These are phyloP conservation scores for Drosophila funebris DNA, from an alignment of 1,140 invertebrate genomes.

Conservation along the genomic window DNA sequence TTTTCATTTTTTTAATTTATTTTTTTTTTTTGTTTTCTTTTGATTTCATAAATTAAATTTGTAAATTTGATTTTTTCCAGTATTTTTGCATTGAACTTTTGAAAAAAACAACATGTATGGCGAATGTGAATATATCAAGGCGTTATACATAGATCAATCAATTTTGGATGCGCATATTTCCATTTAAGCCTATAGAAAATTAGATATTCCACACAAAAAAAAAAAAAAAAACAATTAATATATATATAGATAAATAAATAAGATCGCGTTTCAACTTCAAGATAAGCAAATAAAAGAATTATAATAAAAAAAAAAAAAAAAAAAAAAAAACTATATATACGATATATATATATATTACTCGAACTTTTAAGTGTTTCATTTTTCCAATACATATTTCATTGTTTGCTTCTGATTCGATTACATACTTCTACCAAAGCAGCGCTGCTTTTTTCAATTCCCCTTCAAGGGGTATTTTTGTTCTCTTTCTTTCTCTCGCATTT, in stretches of 20 bases:
- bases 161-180: neutral
- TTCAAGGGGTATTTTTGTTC: neutral
- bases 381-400: slow-evolving; percentile 52
- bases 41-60: slow-evolving; percentile 42
- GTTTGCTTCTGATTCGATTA: slow-evolving; percentile 44
- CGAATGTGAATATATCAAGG: slow-evolving; percentile 39
- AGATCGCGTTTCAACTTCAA: slow-evolving; percentile 18
- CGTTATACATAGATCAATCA: slow-evolving; percentile 35
- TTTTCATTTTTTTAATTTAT: neutral
- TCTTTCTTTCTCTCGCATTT: slow-evolving; percentile 21
- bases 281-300: slow-evolving; percentile 13
- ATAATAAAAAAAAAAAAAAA: slow-evolving; percentile 9
- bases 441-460: slow-evolving; percentile 50
- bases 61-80: slow-evolving; percentile 50
- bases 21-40: slow-evolving; percentile 30
- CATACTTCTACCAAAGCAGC: slow-evolving; percentile 80
- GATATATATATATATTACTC: slow-evolving; percentile 27
- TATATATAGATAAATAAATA: slow-evolving; percentile 16
- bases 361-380: slow-evolving; percentile 32
- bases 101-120: slow-evolving; percentile 55
- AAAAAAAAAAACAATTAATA: slow-evolving; percentile 16
- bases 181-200: slow-evolving; percentile 18
- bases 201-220: slow-evolving; percentile 13
- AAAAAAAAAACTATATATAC: slow-evolving; percentile 15
- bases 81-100: slow-evolving; percentile 73